Conservation (phyloP, 2,797 vertebrate species). For the Mormyrus proboscirostris region DNA sequence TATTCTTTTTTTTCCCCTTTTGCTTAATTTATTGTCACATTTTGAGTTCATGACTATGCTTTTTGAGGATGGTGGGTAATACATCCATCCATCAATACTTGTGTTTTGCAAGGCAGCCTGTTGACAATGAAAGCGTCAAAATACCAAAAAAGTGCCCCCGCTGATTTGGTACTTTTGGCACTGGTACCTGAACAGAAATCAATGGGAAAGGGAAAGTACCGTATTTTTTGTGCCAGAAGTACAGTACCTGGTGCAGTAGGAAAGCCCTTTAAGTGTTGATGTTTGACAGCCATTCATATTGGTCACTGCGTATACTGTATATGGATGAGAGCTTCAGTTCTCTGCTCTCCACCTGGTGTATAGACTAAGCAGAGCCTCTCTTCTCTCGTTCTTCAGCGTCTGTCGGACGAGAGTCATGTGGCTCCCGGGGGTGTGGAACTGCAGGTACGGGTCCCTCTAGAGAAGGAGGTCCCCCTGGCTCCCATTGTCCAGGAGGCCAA, state of each 20-base stretch:
- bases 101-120: neutral
- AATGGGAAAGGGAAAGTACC: neutral
- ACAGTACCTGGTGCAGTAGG: neutral
- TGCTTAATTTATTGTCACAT: neutral
- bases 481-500: slow-evolving; percentile 51
- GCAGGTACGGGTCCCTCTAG: slow-evolving; percentile 82
- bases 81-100: no score
- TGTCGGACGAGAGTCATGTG: slow-evolving; percentile 67
- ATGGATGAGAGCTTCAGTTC: neutral
- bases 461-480: slow-evolving; percentile 86
- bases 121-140: neutral
- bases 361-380: neutral
- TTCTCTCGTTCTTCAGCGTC: slow-evolving; percentile 50
- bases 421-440: slow-evolving; percentile 69
- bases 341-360: neutral
- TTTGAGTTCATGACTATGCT: neutral
- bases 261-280: neutral
- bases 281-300: neutral
- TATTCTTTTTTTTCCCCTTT: neutral
- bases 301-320: neutral
- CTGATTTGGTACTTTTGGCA: neutral
- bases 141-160: neutral
- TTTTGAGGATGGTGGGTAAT: neutral
- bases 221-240: neutral
- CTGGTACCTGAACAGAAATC: neutral